Conservation (phyloP, 1,140 invertebrate species). For the Penaeus vannamei region DNA sequence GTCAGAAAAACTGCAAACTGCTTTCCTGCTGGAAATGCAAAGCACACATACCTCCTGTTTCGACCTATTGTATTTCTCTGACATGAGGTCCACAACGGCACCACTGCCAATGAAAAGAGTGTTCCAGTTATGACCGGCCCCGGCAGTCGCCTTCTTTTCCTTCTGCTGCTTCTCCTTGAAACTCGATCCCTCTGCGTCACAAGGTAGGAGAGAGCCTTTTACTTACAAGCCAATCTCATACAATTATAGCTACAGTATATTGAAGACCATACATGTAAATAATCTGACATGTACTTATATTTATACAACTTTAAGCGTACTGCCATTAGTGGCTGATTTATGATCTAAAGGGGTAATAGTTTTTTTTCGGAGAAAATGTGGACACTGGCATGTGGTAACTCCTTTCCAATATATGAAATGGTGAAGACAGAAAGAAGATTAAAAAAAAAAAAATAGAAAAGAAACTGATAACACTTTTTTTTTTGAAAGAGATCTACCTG, state of each 20-base stretch:
- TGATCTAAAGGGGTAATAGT: too few species aligned
- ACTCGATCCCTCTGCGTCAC: slow-evolving; percentile 75
- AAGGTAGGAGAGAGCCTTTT: not conserved
- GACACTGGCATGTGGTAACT: too few species aligned
- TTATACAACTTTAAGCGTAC: too few species aligned
- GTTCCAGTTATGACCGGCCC: slow-evolving; percentile 95
- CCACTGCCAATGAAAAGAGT: slow-evolving; percentile 94
- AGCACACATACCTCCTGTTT: slow-evolving; percentile 82
- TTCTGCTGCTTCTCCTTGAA: slow-evolving; percentile 91
- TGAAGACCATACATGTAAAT: not conserved
- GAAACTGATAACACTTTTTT: not conserved
- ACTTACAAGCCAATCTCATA: too few species aligned
- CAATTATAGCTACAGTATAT: not conserved
- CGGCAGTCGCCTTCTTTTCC: slow-evolving; percentile 83
- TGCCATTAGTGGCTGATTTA: too few species aligned
- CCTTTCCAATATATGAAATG: too few species aligned
- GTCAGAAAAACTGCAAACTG: not conserved
- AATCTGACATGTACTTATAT: too few species aligned
- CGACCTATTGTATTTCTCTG: slow-evolving; percentile 86
- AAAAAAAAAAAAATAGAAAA: too few species aligned
- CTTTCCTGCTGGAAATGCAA: not conserved
- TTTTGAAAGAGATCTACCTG: slow-evolving; percentile 1
- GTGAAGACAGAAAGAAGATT: too few species aligned
- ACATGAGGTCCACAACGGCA: slow-evolving; percentile 93
- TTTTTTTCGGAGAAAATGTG: too few species aligned